Base-by-base conservation (phyloP, 2,113 vertebrate species). In the Sula dactylatra region DNA sequence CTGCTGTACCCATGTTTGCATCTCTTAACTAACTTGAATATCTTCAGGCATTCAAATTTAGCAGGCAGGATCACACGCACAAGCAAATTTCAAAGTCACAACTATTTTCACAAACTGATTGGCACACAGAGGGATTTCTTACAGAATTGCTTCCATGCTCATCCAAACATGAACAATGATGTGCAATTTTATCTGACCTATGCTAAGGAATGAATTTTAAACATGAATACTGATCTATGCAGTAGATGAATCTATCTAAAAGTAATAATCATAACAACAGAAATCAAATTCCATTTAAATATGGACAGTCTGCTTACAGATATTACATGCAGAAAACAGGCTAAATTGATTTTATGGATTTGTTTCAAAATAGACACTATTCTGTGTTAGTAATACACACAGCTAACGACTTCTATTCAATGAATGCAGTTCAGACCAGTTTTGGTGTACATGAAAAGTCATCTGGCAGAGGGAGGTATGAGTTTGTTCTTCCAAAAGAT, bases 41-140 rank as follows among this genome's bases (percentile, higher is more conserved):
- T 82, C 61, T 93, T 82, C 88, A 96, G 78, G 93, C 69, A 95
- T 89, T 91, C 73, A 87, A 85, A 89, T 80, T 65, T 32, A 91
- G 58, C 81, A 77, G 52, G 27, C 11, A 13, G 49, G 50, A 90
- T 88, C 73, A 52, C 34, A 86, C 32, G 88, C 54, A 90, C 17
- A 82, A 54, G 31, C 9, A 77, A 87, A 87, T 95, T 91, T 93
- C 83, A 85, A 93, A 94, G 74, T 90, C 85, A 92, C 40, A 79
- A 80, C 26, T 50, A 81, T 94, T 94, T 97, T 95, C 73, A 87
- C 44, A 89, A 97, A 65, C 77, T 91, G 88, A 94, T 94, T 89
- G 91, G 49, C 44, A 86, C 72, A 88, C 80, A 85, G 56, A 86
- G 47, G 69, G 24, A 95, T 95, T 94, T 94, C 89, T 82, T 85